phyloP scores from a whole-genome alignment of 2,888 invertebrate genomes.

The Chloroclystis v-ata region DNA sequence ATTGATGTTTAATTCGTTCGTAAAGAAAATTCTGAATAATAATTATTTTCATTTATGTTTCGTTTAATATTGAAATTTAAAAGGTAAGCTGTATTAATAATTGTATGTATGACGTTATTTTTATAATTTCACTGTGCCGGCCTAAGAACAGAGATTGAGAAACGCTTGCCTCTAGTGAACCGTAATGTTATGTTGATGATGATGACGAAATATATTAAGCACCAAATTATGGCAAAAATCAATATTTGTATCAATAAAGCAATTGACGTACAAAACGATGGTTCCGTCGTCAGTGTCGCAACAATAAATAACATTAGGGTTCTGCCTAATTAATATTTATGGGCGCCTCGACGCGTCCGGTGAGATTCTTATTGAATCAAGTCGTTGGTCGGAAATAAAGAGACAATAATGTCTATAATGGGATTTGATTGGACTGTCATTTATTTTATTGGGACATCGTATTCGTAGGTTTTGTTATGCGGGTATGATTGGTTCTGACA shows the following conservation, averaged over 20 bases:
- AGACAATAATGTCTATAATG: conserved; percentile 28
- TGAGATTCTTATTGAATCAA: conserved; percentile 45
- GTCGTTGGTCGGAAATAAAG: conserved; percentile 26
- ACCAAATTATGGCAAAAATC: too few species aligned
- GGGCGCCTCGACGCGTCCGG: conserved; percentile 36
- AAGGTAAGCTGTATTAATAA: too few species aligned
- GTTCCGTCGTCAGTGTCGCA: conserved; percentile 24
- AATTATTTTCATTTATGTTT: too few species aligned
- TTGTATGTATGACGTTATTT: too few species aligned
- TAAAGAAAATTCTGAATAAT: too few species aligned
- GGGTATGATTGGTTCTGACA: conserved; percentile 2
- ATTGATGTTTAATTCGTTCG: too few species aligned
- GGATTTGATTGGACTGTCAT: conserved; percentile 23
- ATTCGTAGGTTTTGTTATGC: conserved; percentile 11
- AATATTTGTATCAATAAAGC: conserved; percentile 12
- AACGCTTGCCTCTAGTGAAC: too few species aligned
- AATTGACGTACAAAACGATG: conserved; percentile 25
- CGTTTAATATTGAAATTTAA: too few species aligned
- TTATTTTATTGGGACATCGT: conserved; percentile 16
- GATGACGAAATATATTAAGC: too few species aligned
- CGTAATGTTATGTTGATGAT: too few species aligned
- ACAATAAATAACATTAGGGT: conserved; percentile 44
- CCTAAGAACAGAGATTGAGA: too few species aligned
- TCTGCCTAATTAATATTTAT: conserved; percentile 53
- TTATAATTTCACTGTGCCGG: too few species aligned